Percentiles rank a stretch among this genome's conserved stretches.
phyloP scores from a whole-genome alignment of 2,888 invertebrate species.

The Mycalesis mineus region DNA sequence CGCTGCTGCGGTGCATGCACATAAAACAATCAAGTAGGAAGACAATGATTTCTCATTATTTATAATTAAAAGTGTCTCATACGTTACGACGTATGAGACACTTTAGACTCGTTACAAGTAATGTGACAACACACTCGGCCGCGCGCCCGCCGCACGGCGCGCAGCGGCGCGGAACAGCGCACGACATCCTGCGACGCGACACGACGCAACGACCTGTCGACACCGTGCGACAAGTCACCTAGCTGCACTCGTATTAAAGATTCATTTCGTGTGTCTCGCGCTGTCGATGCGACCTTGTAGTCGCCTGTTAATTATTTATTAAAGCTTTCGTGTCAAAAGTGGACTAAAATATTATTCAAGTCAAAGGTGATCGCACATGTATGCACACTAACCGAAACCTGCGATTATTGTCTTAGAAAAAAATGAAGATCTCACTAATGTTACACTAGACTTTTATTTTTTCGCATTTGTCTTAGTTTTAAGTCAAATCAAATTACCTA shows the following conservation, averaged over 20 bases:
- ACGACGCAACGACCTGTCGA: neutral
- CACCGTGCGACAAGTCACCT: neutral
- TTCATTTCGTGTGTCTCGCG: neutral
- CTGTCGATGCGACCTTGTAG: neutral
- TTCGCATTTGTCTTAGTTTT: no score
- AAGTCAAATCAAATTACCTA: no score
- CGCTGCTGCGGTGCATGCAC: neutral
- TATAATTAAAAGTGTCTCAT: neutral
- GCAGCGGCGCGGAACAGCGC: constrained; percentile 21
- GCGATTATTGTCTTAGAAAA: no score
- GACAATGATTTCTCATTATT: neutral
- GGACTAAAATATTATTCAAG: constrained; percentile 2
- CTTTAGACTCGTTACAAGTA: constrained; percentile 19
- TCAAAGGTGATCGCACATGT: neutral
- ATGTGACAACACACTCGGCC: neutral
- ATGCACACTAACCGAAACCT: neutral
- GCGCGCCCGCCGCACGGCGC: neutral
- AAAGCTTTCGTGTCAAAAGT: constrained; percentile 2
- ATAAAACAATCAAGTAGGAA: neutral
- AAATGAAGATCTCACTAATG: no score
- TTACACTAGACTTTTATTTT: no score
- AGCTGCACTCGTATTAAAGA: neutral
- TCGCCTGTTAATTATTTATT: neutral
- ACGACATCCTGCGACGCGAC: neutral
- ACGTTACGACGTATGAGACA: constrained; percentile 6